Evolutionary conservation across 2,888 invertebrate genomes (phyloP).

Genomic region (Meloe dianella): DNA sequence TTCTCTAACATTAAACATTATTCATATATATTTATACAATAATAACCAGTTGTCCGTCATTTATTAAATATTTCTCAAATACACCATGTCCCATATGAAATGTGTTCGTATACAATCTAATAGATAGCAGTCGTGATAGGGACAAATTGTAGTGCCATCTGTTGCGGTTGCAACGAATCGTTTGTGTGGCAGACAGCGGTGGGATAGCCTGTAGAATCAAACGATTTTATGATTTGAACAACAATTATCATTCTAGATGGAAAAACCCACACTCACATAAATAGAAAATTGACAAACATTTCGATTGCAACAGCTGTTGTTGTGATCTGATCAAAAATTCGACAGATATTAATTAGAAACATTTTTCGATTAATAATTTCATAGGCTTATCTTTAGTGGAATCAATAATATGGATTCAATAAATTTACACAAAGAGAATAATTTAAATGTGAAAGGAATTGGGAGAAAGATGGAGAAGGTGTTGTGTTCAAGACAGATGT

Average conservation of each 20-base stretch:
- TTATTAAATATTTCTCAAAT: not conserved
- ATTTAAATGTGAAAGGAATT: too few species aligned
- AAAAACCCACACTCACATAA: not conserved
- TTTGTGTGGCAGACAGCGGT: not conserved
- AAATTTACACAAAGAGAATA: not conserved
- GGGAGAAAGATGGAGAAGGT: too few species aligned
- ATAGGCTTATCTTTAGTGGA: not conserved
- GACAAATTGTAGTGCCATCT: too few species aligned
- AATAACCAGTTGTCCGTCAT: conserved; percentile 4
- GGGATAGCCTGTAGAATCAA: not conserved
- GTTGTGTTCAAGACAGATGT: too few species aligned
- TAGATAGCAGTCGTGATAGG: too few species aligned
- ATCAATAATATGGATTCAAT: not conserved
- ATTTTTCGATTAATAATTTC: not conserved
- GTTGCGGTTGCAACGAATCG: too few species aligned
- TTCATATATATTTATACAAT: conserved; percentile 7
- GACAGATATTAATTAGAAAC: conserved; percentile 4
- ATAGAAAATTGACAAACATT: not conserved
- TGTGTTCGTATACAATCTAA: too few species aligned
- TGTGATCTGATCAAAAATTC: not conserved
- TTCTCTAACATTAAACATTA: conserved; percentile 3
- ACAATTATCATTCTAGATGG: not conserved
- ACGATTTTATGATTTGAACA: not conserved
- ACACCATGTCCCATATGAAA: not conserved
- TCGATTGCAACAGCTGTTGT: not conserved